A percentile compares a stretch with the other conserved stretches of the same genome.
These are phyloP conservation scores for Tachypleus tridentatus DNA, from an alignment of 1,140 invertebrate species.

Conservation along the genomic window DNA sequence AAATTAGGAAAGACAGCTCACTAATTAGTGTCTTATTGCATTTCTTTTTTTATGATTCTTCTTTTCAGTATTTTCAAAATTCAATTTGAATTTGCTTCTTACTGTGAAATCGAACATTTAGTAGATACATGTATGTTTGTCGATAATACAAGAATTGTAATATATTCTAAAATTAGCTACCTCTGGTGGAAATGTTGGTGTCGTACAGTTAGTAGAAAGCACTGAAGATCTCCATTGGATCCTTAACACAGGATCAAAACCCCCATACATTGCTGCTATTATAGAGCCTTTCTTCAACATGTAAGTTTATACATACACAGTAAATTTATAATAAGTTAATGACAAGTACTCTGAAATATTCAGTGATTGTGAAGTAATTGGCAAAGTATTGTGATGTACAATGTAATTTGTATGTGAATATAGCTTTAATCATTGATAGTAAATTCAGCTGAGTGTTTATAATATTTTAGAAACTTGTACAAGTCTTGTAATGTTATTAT, in stretches of 20 bases:
- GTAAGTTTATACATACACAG: constrained; percentile 23
- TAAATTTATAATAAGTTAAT: not conserved
- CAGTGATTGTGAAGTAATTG: no score
- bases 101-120: not conserved
- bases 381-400: no score
- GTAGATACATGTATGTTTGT: not conserved
- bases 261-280: constrained; percentile 34
- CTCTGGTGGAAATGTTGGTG: constrained; percentile 63
- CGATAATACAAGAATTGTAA: not conserved
- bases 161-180: constrained; percentile 38
- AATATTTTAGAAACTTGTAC: no score
- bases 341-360: no score
- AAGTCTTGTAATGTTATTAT: no score
- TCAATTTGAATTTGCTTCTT: not conserved
- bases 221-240: constrained; percentile 56
- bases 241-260: constrained; percentile 44
- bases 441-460: no score
- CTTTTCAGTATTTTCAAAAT: not conserved
- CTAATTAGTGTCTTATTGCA: constrained; percentile 1
- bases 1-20: not conserved
- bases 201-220: constrained; percentile 56
- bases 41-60: constrained; percentile 14
- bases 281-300: constrained; percentile 34
- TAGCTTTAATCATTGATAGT: no score
- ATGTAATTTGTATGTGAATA: no score